A percentile compares a stretch with the other conserved stretches of the same genome.
These are phyloP conservation scores for Bembecia ichneumoniformis DNA, from an alignment of 2,888 invertebrate species.

Conservation along the genomic window DNA sequence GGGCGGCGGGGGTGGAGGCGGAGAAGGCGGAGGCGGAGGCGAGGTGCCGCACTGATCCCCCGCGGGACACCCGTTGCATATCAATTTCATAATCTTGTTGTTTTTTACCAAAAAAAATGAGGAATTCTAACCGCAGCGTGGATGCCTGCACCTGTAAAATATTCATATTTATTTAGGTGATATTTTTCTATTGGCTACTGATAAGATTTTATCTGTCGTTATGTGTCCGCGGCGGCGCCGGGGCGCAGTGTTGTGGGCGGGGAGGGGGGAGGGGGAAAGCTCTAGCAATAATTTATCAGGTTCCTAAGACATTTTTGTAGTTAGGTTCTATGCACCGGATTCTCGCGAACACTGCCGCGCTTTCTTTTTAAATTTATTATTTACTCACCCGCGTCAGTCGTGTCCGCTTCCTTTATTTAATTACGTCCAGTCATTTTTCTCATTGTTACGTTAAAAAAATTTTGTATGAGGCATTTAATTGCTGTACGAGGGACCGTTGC, in stretches of 20 bases:
- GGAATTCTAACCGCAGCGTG: constrained; percentile 35
- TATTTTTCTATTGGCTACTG: constrained; percentile 73
- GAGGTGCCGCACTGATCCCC: constrained; percentile 44
- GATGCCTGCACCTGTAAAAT: constrained; percentile 36
- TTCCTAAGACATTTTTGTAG: constrained; percentile 72
- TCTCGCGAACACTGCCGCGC: constrained; percentile 71
- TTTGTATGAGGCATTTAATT: constrained; percentile 68
- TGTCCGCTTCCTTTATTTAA: constrained; percentile 55
- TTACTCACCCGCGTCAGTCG: constrained; percentile 40
- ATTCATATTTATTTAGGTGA: constrained; percentile 71
- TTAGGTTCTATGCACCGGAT: constrained; percentile 70
- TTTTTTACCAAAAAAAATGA: constrained; percentile 59
- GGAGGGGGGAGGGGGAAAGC: constrained; percentile 42
- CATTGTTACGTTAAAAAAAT: constrained; percentile 56
- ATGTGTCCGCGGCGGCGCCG: constrained; percentile 47
- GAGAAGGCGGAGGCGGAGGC: constrained; percentile 18
- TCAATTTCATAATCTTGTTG: constrained; percentile 60
- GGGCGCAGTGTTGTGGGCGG: constrained; percentile 44
- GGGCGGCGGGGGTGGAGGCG: constrained; percentile 7
- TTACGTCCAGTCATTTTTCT: constrained; percentile 53
- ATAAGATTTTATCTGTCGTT: constrained; percentile 64
- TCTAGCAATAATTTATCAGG: constrained; percentile 72
- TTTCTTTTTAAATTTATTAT: constrained; percentile 52
- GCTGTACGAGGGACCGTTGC: constrained; percentile 72
- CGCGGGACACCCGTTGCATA: constrained; percentile 35